A percentile compares a stretch with the other conserved stretches of the same genome.
Evolutionary conservation across 2,888 invertebrate species (phyloP).

Genomic region (Iphiclides podalirius): DNA sequence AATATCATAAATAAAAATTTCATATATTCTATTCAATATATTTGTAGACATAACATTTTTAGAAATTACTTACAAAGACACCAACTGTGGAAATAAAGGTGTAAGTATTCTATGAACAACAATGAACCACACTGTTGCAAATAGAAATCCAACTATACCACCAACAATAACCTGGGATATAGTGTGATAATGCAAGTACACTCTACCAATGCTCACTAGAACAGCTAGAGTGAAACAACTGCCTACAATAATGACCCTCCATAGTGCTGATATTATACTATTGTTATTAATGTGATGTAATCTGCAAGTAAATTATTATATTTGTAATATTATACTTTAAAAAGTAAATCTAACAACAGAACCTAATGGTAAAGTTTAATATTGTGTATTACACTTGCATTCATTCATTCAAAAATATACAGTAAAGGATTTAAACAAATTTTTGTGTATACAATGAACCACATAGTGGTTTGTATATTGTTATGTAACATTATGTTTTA

Average conservation of each 20-base stretch:
- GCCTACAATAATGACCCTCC: conserved; percentile 83
- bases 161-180: conserved; percentile 90
- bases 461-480: too few relatives aligned
- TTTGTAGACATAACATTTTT: background rate
- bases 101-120: conserved; percentile 89
- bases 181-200: conserved; percentile 94
- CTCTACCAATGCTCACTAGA: conserved; percentile 84
- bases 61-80: conserved; percentile 85
- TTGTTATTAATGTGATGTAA: conserved; percentile 91
- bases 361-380: too few relatives aligned
- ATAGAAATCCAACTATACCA: conserved; percentile 84
- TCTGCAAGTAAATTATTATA: conserved; percentile 62
- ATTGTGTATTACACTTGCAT: too few relatives aligned
- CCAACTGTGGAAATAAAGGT: conserved; percentile 91
- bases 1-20: conserved; percentile 6
- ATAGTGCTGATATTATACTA: conserved; percentile 86
- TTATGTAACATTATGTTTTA: too few relatives aligned
- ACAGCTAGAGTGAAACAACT: conserved; percentile 80
- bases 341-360: too few relatives aligned
- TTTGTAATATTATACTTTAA: too few relatives aligned
- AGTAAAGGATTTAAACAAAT: too few relatives aligned
- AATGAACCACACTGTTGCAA: conserved; percentile 90
- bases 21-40: background rate
- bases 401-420: too few relatives aligned
- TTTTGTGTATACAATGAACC: too few relatives aligned